Base-by-base conservation (phyloP, 2,888 invertebrate species). In the Microctonus hyperodae region DNA sequence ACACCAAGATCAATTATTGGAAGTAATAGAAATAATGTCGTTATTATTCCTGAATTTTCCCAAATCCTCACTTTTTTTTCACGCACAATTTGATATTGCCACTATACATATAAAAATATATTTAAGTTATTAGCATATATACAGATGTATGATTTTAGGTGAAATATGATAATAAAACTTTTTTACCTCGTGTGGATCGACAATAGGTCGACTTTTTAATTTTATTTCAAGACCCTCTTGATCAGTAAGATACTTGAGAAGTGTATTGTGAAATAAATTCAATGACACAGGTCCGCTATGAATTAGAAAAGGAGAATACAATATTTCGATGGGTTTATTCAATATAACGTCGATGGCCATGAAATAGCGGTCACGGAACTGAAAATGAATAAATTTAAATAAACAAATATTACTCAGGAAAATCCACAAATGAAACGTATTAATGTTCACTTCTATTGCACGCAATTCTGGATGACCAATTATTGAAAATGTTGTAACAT, bases 251-350 rank as follows among this genome's bases (percentile, higher is more conserved):
- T 66, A 56, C 50, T 66, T 67, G 53, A 75, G n/a, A 22, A 75
- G 64, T 2, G 74, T 66, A 60, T 74, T 75, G 40, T 74, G 68
- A 4, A 74, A 31, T 20, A 72, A 57, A 68, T 74, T 75, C 22
- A 75, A 20, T 23, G 74, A 67, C 25, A 74, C 68, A 11, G 75
- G 75, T 9, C 73, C 71, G 53, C 75, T 74, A 37, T 74, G 73
- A 11, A 69, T 22, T 28, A 72, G 65, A 10, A 66, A 64, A 5
- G 73, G 67, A 1, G 74, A 74, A 60, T 75, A 70, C 67, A 71
- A 65, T 2, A 74, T 61, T 35, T 66, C 56, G 16, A 72, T 62
- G 50, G 25, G 10, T 13, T 62, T 44, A 28, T 65, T 53, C 23
- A 62, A 10, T 0, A 66, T 40, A 22, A 73, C 64, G 37, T 75